Base-by-base conservation (phyloP, 2,113 vertebrate species). In the Pachyramphus minor region DNA sequence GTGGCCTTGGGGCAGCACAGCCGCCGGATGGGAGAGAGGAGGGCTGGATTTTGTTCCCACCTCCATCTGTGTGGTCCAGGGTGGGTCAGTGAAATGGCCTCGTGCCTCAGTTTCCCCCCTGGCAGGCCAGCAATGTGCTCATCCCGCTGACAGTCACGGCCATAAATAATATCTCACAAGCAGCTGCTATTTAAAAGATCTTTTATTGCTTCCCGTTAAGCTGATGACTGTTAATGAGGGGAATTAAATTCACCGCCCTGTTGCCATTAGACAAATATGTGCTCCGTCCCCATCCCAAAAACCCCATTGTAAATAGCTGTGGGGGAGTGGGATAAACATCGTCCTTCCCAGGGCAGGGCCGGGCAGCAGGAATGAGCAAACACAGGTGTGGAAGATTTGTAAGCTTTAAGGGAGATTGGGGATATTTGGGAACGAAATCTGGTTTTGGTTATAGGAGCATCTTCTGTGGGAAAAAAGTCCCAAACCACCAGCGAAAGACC, bases 311-410 rank as follows among this genome's bases (percentile, higher is more conserved):
- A 82, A 85, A 88, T 89, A 93, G 75, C 80, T 95, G 91, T 10
- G 68, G 93, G 96, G 84, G 89, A 89, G 59, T 75, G 92, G 89
- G 89, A 96, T 84, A 94, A 95, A 92, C 80, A 74, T 76, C 31
- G 0, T 66, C 69, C 63, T 95, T 93, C 83, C 85, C 66, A 64
- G 60, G 69, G 75, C 60, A 89, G 85, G 73, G 74, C 89, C 25
- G 76, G 69, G 87, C 79, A 81, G 81, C 94, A 95, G 82, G 92
- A 96, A 92, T 77, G 88, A 93, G 81, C 90, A 95, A 93, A 95
- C 90, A 96, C 93, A 97, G 93, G 93, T 95, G 74, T 95, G 95
- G 82, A 91, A 93, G 87, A 92, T 84, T 97, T 95, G 88, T 81
- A 56, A 77, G 63, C 83, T 90, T 96, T 97, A 92, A 78, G 84